phyloP scores from a whole-genome alignment of 2,888 invertebrate genomes.

The Baronia brevicornis region DNA sequence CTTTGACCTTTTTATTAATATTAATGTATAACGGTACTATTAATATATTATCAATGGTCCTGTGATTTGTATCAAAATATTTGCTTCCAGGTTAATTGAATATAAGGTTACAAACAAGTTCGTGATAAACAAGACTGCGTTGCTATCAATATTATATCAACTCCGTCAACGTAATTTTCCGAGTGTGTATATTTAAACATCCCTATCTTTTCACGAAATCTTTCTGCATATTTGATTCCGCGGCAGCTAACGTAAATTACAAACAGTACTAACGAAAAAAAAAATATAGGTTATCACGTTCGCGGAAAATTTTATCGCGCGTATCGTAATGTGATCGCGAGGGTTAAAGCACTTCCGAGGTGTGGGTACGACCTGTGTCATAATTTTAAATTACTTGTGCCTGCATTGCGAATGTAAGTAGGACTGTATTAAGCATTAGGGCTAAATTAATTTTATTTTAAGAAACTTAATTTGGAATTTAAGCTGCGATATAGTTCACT shows the following conservation, averaged over 20 bases:
- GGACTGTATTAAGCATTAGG: no score
- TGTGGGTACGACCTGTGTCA: slow-evolving; percentile 31
- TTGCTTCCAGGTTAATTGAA: no score
- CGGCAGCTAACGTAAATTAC: slow-evolving; percentile 13
- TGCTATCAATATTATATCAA: slow-evolving; percentile 13
- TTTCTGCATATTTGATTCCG: slow-evolving; percentile 15
- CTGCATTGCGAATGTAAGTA: slow-evolving; percentile 14
- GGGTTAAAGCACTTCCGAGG: slow-evolving; percentile 13
- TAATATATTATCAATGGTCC: no score
- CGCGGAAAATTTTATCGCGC: slow-evolving; percentile 38
- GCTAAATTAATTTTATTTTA: no score
- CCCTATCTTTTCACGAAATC: slow-evolving; percentile 13
- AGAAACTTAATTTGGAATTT: no score
- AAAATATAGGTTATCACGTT: slow-evolving; percentile 38
- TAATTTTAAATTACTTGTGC: slow-evolving; percentile 39
- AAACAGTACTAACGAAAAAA: slow-evolving; percentile 18
- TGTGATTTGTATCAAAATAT: no score
- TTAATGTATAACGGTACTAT: no score
- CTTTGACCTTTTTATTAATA: no score
- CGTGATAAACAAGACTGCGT: no score
- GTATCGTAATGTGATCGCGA: slow-evolving; percentile 16
- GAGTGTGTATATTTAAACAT: slow-evolving; percentile 14
- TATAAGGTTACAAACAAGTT: no score
- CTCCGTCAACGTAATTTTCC: slow-evolving; percentile 14
- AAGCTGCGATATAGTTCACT: no score